Conservation (phyloP, 2,113 vertebrate species). For the Chlorodrepanis virens region DNA sequence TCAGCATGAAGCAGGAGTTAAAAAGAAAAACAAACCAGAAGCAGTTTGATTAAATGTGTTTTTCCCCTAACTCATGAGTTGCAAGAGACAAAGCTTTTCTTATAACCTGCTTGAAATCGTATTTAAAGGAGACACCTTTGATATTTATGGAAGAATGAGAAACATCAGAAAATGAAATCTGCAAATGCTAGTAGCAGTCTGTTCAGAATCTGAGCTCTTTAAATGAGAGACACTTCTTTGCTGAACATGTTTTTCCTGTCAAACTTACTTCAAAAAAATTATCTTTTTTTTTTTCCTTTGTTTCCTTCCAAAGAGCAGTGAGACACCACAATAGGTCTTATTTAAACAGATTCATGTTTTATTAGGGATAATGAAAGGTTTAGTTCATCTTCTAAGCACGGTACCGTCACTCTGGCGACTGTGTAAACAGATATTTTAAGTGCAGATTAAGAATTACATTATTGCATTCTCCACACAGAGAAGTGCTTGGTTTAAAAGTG, state of each 20-base stretch:
- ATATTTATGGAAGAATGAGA: background rate
- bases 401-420: background rate
- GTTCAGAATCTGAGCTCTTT: background rate
- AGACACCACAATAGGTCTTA: background rate
- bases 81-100: background rate
- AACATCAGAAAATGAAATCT: background rate
- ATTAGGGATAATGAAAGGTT: constrained; percentile 4
- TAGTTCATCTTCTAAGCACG: background rate
- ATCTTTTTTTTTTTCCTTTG: background rate
- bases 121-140: background rate
- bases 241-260: background rate
- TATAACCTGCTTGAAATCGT: background rate
- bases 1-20: background rate
- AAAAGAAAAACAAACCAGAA: background rate
- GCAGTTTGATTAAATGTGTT: background rate
- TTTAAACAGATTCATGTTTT: background rate
- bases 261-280: background rate
- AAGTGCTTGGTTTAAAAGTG: background rate
- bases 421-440: background rate
- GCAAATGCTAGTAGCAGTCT: background rate
- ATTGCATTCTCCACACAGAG: background rate
- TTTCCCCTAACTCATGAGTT: background rate
- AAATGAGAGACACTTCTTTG: background rate
- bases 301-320: background rate
- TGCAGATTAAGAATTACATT: background rate